Base-by-base conservation (phyloP, 2,113 vertebrate genomes). In the Carlito syrichta region DNA sequence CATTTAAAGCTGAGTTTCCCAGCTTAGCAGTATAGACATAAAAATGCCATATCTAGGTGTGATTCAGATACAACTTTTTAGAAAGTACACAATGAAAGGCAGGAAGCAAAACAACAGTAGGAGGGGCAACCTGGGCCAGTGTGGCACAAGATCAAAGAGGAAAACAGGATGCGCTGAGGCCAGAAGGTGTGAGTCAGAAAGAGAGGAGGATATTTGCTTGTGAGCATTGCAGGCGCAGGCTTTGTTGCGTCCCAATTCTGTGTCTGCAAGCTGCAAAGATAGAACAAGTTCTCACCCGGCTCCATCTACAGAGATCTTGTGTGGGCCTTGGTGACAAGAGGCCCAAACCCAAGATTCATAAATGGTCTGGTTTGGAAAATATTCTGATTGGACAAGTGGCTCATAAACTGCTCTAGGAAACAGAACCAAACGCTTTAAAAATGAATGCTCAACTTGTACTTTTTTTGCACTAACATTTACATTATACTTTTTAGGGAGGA, bases 221-320 rank as follows among this genome's bases (percentile, higher is more conserved):
- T 19, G 23, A 12, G 4, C 19, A 0, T 1, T 3, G 10, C 14
- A 38, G 35, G 30, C 16, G 1, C 0, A 58, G 54, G 45, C 50
- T 48, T 48, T 9, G 16, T 50, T 25, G 9, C 0, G 1, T 19
- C 19, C 45, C 2, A 0, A 13, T 2, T 43, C 30, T 13, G 19
- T 4, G 0, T 48, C 58, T 1, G 27, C 16, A 3, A 45, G n/a
- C 76, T 35, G 27, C 13, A 14, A 2, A 2, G 30, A 25, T 16
- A 19, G 30, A 43, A 13, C 5, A 22, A 27, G 74, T 16, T 16
- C 45, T n/a, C 16, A 2, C 0, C 1, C 0, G 1, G 32, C 23
- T 30, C 60, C 35, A 2, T 25, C 74, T 58, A 11, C 13, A 2
- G 2, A 13, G 20, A 25, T 38, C 16, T 45, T 43, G 13, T 9